A percentile compares a stretch with the other conserved stretches of the same genome.
Evolutionary conservation across 2,113 vertebrate species (phyloP).

Genomic region (Planiliza haematocheilus): DNA sequence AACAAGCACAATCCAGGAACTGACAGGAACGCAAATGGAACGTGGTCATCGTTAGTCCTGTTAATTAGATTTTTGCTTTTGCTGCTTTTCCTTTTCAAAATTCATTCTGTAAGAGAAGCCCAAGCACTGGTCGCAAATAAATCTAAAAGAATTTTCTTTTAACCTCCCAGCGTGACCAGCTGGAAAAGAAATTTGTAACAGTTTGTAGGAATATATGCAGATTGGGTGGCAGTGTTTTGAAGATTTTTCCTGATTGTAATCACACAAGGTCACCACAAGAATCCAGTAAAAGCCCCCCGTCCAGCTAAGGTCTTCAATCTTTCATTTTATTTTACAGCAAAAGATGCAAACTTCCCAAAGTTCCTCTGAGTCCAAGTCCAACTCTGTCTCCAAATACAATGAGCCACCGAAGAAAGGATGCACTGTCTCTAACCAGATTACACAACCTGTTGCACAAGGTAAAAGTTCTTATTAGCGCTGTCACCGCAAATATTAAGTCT

Average conservation of each 20-base stretch:
- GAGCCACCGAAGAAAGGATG: conserved; percentile 9
- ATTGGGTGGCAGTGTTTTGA: not conserved
- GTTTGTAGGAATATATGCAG: too few relatives aligned
- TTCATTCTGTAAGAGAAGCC: not conserved
- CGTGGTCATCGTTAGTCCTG: too few relatives aligned
- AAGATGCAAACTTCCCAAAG: not conserved
- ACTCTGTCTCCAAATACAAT: not conserved
- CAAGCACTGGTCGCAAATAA: not conserved
- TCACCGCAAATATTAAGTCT: conserved; percentile 17
- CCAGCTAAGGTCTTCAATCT: not conserved
- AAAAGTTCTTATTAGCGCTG: conserved; percentile 18
- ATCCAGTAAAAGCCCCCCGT: not conserved
- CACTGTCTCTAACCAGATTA: conserved; percentile 8
- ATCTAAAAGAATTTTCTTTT: too few relatives aligned
- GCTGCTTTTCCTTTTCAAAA: not conserved
- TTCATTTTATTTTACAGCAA: conserved; percentile 3
- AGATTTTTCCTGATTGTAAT: not conserved
- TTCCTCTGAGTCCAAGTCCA: not conserved
- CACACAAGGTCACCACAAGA: not conserved
- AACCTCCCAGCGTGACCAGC: too few relatives aligned
- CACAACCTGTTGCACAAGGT: conserved; percentile 34
- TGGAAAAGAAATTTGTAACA: too few relatives aligned
- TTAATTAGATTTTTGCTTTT: not conserved
- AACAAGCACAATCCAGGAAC: too few relatives aligned
- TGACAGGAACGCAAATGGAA: too few relatives aligned